phyloP scores from a whole-genome alignment of 92 coral and sea anemone species.

The Epizoanthus ramosus region DNA sequence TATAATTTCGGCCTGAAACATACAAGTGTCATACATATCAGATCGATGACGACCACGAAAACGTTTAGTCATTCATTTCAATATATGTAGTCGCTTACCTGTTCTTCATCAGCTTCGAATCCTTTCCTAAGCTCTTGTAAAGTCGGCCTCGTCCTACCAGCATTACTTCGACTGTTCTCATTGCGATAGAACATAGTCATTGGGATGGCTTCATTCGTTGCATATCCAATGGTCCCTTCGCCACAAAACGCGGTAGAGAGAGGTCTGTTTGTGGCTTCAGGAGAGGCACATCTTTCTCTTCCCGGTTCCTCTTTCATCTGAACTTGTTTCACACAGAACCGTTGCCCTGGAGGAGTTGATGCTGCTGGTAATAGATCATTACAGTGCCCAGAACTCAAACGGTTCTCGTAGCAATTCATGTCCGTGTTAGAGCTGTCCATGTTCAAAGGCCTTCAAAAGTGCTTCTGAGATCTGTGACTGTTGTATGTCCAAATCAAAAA shows the following conservation, averaged over 20 bases:
- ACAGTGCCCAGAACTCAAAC: conserved; percentile 7
- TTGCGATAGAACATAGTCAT: conserved; percentile 97
- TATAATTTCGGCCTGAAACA: too few relatives aligned
- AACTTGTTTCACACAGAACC: conserved; percentile 64
- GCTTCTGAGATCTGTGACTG: background rate
- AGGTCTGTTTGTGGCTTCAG: conserved; percentile 51
- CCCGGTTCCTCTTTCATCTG: conserved; percentile 45
- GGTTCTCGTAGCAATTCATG: conserved; percentile 41
- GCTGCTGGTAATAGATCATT: background rate
- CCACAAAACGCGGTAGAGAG: conserved; percentile 50
- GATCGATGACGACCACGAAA: too few relatives aligned
- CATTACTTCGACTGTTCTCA: conserved; percentile 74
- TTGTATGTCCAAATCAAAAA: background rate
- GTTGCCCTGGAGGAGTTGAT: conserved; percentile 37
- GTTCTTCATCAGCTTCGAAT: conserved; percentile 83
- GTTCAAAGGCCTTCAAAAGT: background rate
- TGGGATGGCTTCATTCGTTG: conserved; percentile 96
- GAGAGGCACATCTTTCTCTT: conserved; percentile 26
- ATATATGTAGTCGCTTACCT: conserved; percentile 15
- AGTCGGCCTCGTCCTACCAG: conserved; percentile 82
- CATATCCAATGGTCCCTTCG: conserved; percentile 83
- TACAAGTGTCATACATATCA: too few relatives aligned
- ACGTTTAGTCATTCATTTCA: background rate
- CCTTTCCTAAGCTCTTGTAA: conserved; percentile 94
- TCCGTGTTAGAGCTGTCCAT: conserved; percentile 22